A percentile compares a stretch with the other conserved stretches of the same genome.
Evolutionary conservation across 2,113 vertebrate species (phyloP).

Genomic region (Mungos mungo): DNA sequence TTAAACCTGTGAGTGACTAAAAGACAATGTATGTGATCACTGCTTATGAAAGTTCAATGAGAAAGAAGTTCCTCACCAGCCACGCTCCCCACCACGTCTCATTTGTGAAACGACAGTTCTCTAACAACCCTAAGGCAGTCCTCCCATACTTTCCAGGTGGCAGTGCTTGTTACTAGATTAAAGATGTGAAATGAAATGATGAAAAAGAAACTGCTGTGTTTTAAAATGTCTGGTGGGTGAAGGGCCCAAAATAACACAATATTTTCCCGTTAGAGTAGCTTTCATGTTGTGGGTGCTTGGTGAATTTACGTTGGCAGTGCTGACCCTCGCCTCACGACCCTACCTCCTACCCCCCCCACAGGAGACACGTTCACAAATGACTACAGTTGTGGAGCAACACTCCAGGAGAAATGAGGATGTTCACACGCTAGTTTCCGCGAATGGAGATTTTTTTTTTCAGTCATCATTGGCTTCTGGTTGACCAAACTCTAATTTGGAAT

Average conservation of each 20-base stretch:
- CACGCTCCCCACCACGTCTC: neutral
- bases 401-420: slow-evolving; percentile 20
- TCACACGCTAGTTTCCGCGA: slow-evolving; percentile 45
- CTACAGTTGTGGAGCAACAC: neutral
- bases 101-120: neutral
- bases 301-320: neutral
- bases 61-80: neutral
- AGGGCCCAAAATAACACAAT: neutral
- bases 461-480: slow-evolving; percentile 45
- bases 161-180: neutral
- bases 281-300: fast-evolving
- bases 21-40: slow-evolving; percentile 24
- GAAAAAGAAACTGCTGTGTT: neutral
- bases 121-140: neutral
- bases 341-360: neutral
- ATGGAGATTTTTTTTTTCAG: slow-evolving; percentile 13
- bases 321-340: neutral
- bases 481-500: slow-evolving; percentile 64
- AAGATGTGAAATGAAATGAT: neutral
- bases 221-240: neutral
- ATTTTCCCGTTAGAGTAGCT: neutral
- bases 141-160: neutral
- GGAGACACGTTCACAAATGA: neutral
- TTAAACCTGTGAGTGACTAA: slow-evolving; percentile 43
- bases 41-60: slow-evolving; percentile 21